A percentile compares a stretch with the other conserved stretches of the same genome.
Conservation (phyloP, 2,113 vertebrate species). For the Scophthalmus maximus region DNA sequence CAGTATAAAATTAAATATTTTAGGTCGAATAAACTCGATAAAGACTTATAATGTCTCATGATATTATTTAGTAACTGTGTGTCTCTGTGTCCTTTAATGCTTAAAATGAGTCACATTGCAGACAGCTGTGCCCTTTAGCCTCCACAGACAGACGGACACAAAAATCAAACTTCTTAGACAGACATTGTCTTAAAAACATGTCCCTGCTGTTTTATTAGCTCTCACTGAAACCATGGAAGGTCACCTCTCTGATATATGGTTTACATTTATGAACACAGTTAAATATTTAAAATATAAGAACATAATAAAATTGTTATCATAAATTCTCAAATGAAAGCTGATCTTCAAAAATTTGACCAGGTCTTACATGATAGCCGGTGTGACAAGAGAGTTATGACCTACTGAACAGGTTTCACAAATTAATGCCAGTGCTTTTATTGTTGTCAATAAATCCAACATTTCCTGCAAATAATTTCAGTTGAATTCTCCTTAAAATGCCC, state of each 20-base stretch:
- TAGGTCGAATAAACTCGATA: too few relatives aligned
- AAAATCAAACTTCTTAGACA: neutral
- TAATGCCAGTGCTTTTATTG: neutral
- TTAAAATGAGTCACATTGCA: neutral
- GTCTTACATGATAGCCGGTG: neutral
- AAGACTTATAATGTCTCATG: too few relatives aligned
- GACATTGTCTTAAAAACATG: neutral
- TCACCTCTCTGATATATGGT: neutral
- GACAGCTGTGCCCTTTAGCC: neutral
- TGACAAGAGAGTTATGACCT: neutral
- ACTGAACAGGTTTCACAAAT: neutral
- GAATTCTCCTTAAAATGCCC: neutral
- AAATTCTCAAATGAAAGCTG: neutral
- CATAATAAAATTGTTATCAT: neutral
- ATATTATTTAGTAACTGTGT: too few relatives aligned
- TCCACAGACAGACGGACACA: neutral
- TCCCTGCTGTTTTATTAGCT: neutral
- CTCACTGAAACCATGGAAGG: neutral
- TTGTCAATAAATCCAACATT: neutral
- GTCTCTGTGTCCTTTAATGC: constrained; percentile 6
- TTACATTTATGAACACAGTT: neutral
- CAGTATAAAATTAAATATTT: too few relatives aligned
- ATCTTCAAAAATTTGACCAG: neutral
- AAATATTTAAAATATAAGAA: constrained; percentile 1
- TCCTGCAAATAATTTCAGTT: neutral